Evolutionary conservation across 2,888 invertebrate species (phyloP).

Genomic region (Nineta flava): DNA sequence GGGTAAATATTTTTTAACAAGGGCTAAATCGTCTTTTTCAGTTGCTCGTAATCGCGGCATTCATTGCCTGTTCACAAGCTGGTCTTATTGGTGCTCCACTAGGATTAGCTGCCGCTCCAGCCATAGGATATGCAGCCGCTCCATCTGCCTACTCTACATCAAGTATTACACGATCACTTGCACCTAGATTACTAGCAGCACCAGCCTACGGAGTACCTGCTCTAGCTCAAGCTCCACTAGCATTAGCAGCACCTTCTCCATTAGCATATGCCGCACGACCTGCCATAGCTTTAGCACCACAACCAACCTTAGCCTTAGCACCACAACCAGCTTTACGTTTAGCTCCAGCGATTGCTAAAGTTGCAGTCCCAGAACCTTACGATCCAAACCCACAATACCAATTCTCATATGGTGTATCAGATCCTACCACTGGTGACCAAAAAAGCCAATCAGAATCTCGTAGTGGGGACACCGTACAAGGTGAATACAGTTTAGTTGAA

Average conservation of each 20-base stretch:
- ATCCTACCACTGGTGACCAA: background rate
- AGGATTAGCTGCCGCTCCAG: background rate
- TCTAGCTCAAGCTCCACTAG: slow-evolving; percentile 1
- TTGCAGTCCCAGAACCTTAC: background rate
- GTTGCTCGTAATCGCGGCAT: background rate
- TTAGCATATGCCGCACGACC: background rate
- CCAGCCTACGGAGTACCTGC: background rate
- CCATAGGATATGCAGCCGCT: background rate
- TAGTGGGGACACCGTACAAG: slow-evolving; percentile 1
- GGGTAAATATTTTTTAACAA: no score
- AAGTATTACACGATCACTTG: slow-evolving; percentile 1
- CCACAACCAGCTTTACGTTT: background rate
- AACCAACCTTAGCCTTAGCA: background rate
- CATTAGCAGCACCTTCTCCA: background rate
- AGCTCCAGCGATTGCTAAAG: slow-evolving; percentile 2
- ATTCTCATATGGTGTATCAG: background rate
- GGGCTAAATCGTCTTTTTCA: background rate
- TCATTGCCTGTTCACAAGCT: background rate
- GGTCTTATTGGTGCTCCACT: background rate
- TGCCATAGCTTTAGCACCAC: background rate
- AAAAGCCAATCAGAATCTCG: slow-evolving; percentile 1
- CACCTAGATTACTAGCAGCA: background rate
- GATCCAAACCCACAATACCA: slow-evolving; percentile 1
- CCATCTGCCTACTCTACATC: slow-evolving; percentile 13
- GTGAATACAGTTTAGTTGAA: slow-evolving; percentile 2